Conservation (phyloP, 2,113 vertebrate genomes). For the Dascyllus trimaculatus region DNA sequence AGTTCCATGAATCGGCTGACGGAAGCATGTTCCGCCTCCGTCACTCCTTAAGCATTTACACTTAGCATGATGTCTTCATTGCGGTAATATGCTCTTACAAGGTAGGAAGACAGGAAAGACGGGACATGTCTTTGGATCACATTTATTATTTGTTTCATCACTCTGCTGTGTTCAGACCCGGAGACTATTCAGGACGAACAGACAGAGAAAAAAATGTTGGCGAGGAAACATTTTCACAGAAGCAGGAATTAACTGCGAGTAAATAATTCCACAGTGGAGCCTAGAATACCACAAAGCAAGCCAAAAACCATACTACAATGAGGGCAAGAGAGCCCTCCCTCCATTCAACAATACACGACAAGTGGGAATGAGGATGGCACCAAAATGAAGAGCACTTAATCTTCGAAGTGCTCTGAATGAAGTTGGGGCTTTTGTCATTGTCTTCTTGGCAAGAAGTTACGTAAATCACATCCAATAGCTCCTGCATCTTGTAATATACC, state of each 20-base stretch:
- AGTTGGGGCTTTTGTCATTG: conserved; percentile 62
- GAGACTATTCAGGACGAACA: neutral
- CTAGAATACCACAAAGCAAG: conserved; percentile 21
- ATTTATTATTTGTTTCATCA: conserved; percentile 20
- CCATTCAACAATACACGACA: conserved; percentile 37
- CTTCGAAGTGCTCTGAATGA: conserved; percentile 55
- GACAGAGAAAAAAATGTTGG: conserved; percentile 5
- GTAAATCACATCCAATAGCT: conserved; percentile 53
- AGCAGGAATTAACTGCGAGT: conserved; percentile 51
- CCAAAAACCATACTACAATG: conserved; percentile 35
- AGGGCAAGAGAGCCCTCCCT: conserved; percentile 30
- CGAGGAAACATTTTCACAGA: conserved; percentile 35
- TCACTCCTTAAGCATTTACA: conserved; percentile 1
- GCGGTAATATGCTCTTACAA: neutral
- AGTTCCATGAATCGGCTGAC: conserved; percentile 34
- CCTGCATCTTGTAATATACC: conserved; percentile 36
- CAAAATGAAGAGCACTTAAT: conserved; percentile 64
- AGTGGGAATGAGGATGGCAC: conserved; percentile 54
- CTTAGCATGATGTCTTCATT: conserved; percentile 36
- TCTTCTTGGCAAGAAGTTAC: conserved; percentile 60
- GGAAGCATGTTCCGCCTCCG: conserved; percentile 10
- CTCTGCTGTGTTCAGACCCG: neutral
- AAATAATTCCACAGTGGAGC: conserved; percentile 48
- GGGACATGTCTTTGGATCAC: neutral
- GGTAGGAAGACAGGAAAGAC: neutral